Evolutionary conservation across 2,797 vertebrate genomes (phyloP).

Genomic region (Rhabdomys pumilio): DNA sequence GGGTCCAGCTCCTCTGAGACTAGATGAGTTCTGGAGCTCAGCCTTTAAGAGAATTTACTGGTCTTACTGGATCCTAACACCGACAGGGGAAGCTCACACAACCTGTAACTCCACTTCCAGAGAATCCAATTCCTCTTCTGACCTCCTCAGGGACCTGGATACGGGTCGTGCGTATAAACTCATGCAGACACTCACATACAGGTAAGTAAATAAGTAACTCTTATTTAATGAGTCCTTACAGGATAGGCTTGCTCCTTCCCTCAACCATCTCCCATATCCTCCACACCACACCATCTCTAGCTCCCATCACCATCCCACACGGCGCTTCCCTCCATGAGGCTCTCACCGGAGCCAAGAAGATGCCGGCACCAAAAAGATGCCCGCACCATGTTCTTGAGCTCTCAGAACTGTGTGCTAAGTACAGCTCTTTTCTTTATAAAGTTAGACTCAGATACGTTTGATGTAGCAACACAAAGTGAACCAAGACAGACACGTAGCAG

Average conservation of each 20-base stretch:
- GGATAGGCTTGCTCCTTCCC: neutral
- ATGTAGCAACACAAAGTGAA: neutral
- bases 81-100: neutral
- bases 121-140: neutral
- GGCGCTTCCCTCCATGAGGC: too few species aligned
- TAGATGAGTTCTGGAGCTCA: neutral
- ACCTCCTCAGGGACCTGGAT: neutral
- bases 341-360: neutral
- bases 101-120: neutral
- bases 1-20: neutral
- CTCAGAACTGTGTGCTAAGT: neutral
- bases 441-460: neutral
- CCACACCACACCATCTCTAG: accelerated
- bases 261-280: neutral
- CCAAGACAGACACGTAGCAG: neutral
- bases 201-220: neutral
- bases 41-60: neutral
- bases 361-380: neutral
- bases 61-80: neutral
- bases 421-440: conserved; percentile 5
- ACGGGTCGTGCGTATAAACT: neutral
- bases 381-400: too few species aligned
- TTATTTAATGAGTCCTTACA: neutral
- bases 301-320: neutral
- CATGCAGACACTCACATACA: too few species aligned